Evolutionary conservation across 2,797 vertebrate species (phyloP).

Genomic region (Champsocephalus gunnari): DNA sequence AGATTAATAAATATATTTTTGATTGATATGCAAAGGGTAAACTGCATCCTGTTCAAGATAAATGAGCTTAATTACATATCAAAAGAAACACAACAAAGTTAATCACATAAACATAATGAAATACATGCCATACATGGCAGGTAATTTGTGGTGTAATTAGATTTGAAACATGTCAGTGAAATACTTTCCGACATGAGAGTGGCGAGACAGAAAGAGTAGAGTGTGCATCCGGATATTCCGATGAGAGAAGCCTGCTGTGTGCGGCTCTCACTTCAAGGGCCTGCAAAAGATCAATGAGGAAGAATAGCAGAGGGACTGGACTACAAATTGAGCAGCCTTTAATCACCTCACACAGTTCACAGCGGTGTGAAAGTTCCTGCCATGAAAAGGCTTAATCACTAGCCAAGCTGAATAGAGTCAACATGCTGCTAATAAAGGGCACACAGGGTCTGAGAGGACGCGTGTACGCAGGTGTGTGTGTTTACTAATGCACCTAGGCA

Average conservation of each 20-base stretch:
- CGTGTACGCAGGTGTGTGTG: neutral
- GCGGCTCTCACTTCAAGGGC: slow-evolving; percentile 71
- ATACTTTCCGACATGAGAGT: slow-evolving; percentile 31
- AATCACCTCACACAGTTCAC: slow-evolving; percentile 80
- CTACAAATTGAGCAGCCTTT: slow-evolving; percentile 77
- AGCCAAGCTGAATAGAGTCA: slow-evolving; percentile 76
- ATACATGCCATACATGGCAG: slow-evolving; percentile 39
- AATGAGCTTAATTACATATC: slow-evolving; percentile 33
- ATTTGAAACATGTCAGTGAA: slow-evolving; percentile 38
- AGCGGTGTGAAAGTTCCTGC: slow-evolving; percentile 76
- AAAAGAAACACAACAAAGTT: slow-evolving; percentile 33
- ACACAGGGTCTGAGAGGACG: slow-evolving; percentile 45
- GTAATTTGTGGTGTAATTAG: slow-evolving; percentile 41
- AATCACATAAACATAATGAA: slow-evolving; percentile 27
- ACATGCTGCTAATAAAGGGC: slow-evolving; percentile 72
- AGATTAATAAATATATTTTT: neutral
- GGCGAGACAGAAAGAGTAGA: slow-evolving; percentile 16
- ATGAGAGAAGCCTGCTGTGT: slow-evolving; percentile 55
- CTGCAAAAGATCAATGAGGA: slow-evolving; percentile 76
- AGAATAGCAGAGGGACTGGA: slow-evolving; percentile 73
- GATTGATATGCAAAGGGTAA: neutral
- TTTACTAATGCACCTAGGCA: slow-evolving; percentile 19
- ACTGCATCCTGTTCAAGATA: slow-evolving; percentile 3
- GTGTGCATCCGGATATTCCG: slow-evolving; percentile 46
- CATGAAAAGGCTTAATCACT: slow-evolving; percentile 82